A percentile compares a stretch with the other conserved stretches of the same genome.
These are phyloP conservation scores for Scolanthus callimorphus DNA, from an alignment of 92 coral and sea anemone genomes.

Conservation along the genomic window DNA sequence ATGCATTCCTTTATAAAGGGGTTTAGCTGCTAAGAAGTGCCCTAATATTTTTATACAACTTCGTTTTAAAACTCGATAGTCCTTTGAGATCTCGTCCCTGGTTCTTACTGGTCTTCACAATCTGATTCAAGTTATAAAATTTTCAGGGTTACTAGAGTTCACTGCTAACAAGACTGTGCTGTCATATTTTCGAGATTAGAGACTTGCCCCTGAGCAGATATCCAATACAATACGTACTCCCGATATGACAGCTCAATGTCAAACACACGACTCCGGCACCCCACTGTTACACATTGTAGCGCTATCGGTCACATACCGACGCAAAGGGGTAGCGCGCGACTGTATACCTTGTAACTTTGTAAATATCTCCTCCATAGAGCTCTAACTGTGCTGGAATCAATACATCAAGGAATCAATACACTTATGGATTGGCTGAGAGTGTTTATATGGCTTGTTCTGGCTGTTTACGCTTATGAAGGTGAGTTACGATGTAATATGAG, in stretches of 20 bases:
- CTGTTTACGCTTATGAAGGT: not conserved
- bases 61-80: not conserved
- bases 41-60: slow-evolving; percentile 11
- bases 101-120: not conserved
- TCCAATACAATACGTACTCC: slow-evolving; percentile 25
- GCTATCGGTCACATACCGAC: slow-evolving; percentile 24
- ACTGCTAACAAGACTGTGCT: slow-evolving; percentile 56
- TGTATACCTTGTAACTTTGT: not conserved
- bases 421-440: not conserved
- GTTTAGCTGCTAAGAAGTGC: not conserved
- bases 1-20: slow-evolving; percentile 14
- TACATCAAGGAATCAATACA: not conserved
- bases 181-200: slow-evolving; percentile 53
- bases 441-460: not conserved
- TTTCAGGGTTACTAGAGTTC: slow-evolving; percentile 27
- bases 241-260: slow-evolving; percentile 34
- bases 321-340: slow-evolving; percentile 6
- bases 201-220: slow-evolving; percentile 10
- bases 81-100: too few species aligned
- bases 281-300: slow-evolving; percentile 1
- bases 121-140: slow-evolving; percentile 3
- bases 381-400: not conserved
- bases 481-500: slow-evolving; percentile 48
- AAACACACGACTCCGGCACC: slow-evolving; percentile 12
- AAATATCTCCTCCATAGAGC: not conserved